Evolutionary conservation across 2,113 vertebrate genomes (phyloP).

Genomic region (Ibidorhyncha struthersii): DNA sequence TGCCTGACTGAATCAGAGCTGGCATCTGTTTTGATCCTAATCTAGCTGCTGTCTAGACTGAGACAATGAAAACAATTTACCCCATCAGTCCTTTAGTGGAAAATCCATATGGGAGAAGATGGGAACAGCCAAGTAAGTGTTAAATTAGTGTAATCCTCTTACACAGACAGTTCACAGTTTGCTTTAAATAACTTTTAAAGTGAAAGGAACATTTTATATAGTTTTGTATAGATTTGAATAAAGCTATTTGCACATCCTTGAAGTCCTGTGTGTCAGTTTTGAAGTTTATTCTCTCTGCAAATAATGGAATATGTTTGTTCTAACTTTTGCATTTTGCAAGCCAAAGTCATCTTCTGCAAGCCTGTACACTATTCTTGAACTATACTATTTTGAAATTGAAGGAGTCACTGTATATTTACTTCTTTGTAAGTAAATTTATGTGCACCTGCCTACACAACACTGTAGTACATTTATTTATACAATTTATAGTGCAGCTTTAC

Average conservation of each 20-base stretch:
- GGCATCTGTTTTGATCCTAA: conserved; percentile 41
- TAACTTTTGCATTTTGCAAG: neutral
- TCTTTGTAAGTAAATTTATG: neutral
- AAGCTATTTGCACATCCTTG: neutral
- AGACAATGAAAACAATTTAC: conserved; percentile 51
- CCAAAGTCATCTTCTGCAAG: neutral
- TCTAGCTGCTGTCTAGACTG: conserved; percentile 60
- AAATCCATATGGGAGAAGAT: neutral
- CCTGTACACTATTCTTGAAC: neutral
- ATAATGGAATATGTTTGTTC: neutral
- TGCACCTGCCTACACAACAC: neutral
- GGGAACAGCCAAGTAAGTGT: neutral
- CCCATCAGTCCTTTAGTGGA: neutral
- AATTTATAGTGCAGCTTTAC: neutral
- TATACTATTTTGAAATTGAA: neutral
- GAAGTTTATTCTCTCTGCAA: neutral
- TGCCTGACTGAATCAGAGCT: neutral
- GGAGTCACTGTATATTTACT: neutral
- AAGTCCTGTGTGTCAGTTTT: neutral
- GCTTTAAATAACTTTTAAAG: neutral
- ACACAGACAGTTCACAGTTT: neutral
- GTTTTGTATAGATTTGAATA: neutral
- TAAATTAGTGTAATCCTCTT: conserved; percentile 6
- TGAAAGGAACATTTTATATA: neutral
- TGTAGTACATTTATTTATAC: neutral